Base-by-base conservation (phyloP, 2,797 vertebrate genomes). In the Mormyrops boulengeri region DNA sequence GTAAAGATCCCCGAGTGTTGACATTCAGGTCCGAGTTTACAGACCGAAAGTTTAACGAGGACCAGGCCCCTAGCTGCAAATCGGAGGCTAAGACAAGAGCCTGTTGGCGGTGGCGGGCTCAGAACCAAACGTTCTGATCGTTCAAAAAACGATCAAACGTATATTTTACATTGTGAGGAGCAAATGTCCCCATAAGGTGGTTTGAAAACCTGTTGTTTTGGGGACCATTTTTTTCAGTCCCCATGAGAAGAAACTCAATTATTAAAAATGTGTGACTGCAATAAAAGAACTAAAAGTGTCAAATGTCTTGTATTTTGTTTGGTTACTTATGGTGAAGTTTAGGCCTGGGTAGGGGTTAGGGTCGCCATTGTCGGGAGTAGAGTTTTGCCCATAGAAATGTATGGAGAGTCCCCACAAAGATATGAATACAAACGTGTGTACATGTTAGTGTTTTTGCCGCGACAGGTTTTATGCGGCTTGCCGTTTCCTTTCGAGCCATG, bases 101-200 rank as follows among this genome's bases (percentile, higher is more conserved):
- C 52, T 49, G 19, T 19, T 38, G 73, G 57, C 2, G 22, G 41
- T 3, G 66, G 44, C 94, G 6, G n/a, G 94, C 92, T 93, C 53
- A 19, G 44, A 12, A 85, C 47, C 44, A 26, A 9, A 85, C 26
- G 26, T 30, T 30, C 26, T 30, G 26, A 30, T 30, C 26, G 26
- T 30, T 30, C 26, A 30, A 30, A 50, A 47, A 80, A 62, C 52
- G 82, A 90, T 89, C 88, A 92, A 77, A 88, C 89, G 60, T 66
- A 66, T 66, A 26, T 26, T 26, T 66, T 30, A 66, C 60, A 62
- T 62, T 62, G 22, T 62, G 60, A 26, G 2, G 22, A 62, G 2
- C 22, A 62, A 26, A 62, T 62, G 60, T 14, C 22, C 22, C 60
- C 22, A 26, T 62, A 66, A 66, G 22, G 22, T 30, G 22, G 11